Base-by-base conservation (phyloP, 2,888 invertebrate species). In the Hypolimnas misippus region DNA sequence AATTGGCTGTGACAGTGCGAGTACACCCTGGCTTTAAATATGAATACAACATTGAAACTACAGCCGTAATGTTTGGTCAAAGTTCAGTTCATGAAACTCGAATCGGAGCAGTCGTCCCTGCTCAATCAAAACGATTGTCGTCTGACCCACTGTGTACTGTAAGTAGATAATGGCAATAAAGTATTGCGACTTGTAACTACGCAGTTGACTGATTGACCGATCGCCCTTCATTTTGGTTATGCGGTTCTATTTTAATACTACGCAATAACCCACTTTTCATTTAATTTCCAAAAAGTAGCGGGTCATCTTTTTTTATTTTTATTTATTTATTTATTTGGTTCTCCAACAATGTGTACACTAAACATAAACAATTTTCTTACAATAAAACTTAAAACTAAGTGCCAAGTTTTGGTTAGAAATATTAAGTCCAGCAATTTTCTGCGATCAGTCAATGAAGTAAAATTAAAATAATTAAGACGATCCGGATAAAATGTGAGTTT, bases 131-230 rank as follows among this genome's bases (percentile, higher is more conserved):
- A 14, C 25, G 31, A 66, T 63, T 66, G 60, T 63, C 57, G 60
- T 51, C 38, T 66, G 66, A 66, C 63, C 63, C 50, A 61, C 49
- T 63, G n/a, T n/a, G n/a, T n/a, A n/a, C n/a, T n/a, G 53, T 57
- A 53, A 63, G 59, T 60, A 61, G 60, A 63, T 63, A 57, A 63
- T 58, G 49, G 55, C 51, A 49, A 49, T 49, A 46, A 21, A 1
- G 14, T 46, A 62, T 50, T 56, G 62, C 55, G 57, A 57, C 8
- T 53, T 17, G 19, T 60, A 51, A 57, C 66, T 66, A 57, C 66
- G 66, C 66, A 66, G 51, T 63, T 31, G 35, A 38, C 46, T 53
- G 31, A 17, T 19, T 31, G 19, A 35, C 40, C 19, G 5, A n/a
- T 44, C 35, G 5, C 12, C 35, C 17, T n/a, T 54, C 29, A 12